These are phyloP conservation scores for Emys orbicularis DNA, from an alignment of 2,797 vertebrate genomes.

Conservation along the genomic window DNA sequence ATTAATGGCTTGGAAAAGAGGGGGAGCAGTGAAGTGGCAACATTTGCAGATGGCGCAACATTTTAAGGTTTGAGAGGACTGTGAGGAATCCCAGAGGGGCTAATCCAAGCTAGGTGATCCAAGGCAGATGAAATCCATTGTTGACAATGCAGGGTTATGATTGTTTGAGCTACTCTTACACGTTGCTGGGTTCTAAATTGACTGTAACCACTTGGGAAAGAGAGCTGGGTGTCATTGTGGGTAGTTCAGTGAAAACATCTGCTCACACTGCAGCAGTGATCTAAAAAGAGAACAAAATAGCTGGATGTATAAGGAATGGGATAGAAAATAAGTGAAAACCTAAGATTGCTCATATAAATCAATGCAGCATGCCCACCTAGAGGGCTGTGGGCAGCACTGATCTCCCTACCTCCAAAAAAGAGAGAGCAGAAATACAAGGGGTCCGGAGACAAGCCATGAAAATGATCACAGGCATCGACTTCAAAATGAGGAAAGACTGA, in stretches of 20 bases:
- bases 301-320: constrained; percentile 49
- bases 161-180: accelerated
- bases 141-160: background rate
- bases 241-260: constrained; percentile 55
- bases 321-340: background rate
- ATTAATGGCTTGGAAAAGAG: constrained; percentile 65
- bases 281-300: constrained; percentile 52
- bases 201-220: background rate
- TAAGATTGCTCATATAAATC: constrained; percentile 1
- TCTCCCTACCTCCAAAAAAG: background rate
- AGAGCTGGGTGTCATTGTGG: constrained; percentile 7
- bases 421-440: background rate
- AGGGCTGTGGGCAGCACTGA: constrained; percentile 22
- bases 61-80: constrained; percentile 31
- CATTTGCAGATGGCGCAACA: constrained; percentile 42
- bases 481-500: constrained; percentile 4
- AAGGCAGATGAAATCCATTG: background rate
- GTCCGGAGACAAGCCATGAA: background rate
- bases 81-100: background rate
- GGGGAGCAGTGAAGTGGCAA: constrained; percentile 49
- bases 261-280: constrained; percentile 50
- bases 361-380: background rate
- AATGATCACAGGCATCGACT: background rate
- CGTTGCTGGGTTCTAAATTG: background rate
- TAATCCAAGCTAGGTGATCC: background rate